Conservation (phyloP, 2,113 vertebrate species). For the Bos indicus region DNA sequence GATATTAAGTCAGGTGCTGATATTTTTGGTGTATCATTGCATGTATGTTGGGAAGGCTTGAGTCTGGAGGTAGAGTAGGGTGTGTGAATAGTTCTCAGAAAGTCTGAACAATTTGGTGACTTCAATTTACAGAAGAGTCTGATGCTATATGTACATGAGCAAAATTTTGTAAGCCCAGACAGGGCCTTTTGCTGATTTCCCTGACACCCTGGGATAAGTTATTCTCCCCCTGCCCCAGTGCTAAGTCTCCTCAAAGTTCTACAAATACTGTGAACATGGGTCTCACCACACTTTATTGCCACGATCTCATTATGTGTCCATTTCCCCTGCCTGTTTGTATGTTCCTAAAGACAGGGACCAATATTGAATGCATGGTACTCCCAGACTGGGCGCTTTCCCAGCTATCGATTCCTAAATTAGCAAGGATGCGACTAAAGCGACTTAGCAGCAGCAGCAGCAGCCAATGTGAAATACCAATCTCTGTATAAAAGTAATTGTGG, state of each 20-base stretch:
- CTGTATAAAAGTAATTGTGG: not conserved
- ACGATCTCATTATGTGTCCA: not conserved
- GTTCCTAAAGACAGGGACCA: not conserved
- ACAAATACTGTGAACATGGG: not conserved
- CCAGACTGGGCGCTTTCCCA: not conserved
- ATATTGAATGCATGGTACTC: not conserved
- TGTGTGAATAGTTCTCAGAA: not conserved
- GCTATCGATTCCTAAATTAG: not conserved
- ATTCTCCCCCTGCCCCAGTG: too few species aligned
- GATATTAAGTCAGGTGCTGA: not conserved
- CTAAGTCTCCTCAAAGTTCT: not conserved
- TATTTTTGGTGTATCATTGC: not conserved
- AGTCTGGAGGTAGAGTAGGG: not conserved
- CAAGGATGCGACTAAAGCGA: not conserved
- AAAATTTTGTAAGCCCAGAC: not conserved
- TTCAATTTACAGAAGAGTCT: not conserved
- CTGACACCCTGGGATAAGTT: not conserved
- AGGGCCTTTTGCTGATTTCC: not conserved
- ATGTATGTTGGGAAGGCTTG: not conserved
- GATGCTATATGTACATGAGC: not conserved
- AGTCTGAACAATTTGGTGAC: not conserved
- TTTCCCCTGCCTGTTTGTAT: not conserved
- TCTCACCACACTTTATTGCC: not conserved
- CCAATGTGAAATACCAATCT: not conserved
- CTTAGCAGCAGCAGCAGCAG: too few species aligned